Evolutionary conservation across 2,888 invertebrate genomes (phyloP), one percentile per base, ranked within the genome.

Genomic region (Andrena trimmerana): DNA sequence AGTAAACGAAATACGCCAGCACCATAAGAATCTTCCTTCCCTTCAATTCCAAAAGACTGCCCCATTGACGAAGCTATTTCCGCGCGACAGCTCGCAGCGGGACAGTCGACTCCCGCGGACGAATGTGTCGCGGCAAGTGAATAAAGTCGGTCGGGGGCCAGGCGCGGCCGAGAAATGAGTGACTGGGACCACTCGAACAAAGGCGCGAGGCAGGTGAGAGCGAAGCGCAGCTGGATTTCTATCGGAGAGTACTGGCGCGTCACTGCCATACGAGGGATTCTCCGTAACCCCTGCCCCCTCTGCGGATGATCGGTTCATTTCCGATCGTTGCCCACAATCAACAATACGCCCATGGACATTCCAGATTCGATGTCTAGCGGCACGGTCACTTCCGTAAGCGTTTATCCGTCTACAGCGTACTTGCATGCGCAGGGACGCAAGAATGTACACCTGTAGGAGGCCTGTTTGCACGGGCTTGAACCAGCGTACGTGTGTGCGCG

Each of bases 251-350:
- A 76, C 74, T 16, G 82, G 76, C 84, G 87, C 86, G 89, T 89
- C 90, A 90, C 85, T 84, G 80, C 74, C 89, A 89, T 86, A 81
- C 90, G 83, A 83, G 59, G 71, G 62, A 78, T 76, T 86, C 83
- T 77, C 83, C 81, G 71, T 83, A 66, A 27, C 50, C 84, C 83
- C 24, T 10, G 57, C 24, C 24, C 57, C 42, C 42, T 16, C 42
- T 42, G 42, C 87, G 87, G 87, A 89, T 89, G 88, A 91, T 91
- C 91, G 88, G 89, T 90, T 92, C 90, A 91, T 92, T 92, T 92
- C 91, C 92, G 90, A 91, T 90, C 86, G 88, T 87, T 85, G 85
- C 83, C 85, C 86, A 84, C 89, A 88, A 89, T 90, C 90, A 89
- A 91, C 90, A 90, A 90, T 86, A 86, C 85, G 85, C 81, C 74